phyloP scores from a whole-genome alignment of 1,140 invertebrate species.

The Thaumatotibia leucotreta region DNA sequence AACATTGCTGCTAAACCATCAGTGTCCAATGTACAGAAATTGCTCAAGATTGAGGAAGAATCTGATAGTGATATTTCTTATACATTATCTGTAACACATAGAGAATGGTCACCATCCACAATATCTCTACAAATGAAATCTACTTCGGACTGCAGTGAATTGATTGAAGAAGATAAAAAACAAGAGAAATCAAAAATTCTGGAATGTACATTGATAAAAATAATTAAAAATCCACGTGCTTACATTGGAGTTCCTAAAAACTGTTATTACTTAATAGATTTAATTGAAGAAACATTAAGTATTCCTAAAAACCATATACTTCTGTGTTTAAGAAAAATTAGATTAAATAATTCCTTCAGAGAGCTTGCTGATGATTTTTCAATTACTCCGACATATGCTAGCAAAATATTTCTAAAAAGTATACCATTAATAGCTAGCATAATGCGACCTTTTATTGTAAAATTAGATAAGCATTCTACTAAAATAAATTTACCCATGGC shows the following conservation, averaged over 20 bases:
- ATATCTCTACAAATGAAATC: slow-evolving; percentile 20
- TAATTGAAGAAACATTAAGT: slow-evolving; percentile 20
- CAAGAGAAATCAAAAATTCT: slow-evolving; percentile 17
- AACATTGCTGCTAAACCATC: slow-evolving; percentile 12
- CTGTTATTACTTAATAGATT: slow-evolving; percentile 26
- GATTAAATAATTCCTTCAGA: slow-evolving; percentile 6
- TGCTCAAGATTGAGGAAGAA: not conserved
- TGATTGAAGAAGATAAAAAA: slow-evolving; percentile 26
- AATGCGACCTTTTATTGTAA: not conserved
- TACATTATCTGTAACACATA: slow-evolving; percentile 19
- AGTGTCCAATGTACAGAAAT: slow-evolving; percentile 16
- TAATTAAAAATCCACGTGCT: slow-evolving; percentile 19
- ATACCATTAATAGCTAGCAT: not conserved
- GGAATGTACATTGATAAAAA: slow-evolving; percentile 23
- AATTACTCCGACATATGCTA: not conserved
- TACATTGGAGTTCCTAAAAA: slow-evolving; percentile 25
- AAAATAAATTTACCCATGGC: slow-evolving; percentile 1
- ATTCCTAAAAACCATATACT: slow-evolving; percentile 18
- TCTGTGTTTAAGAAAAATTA: slow-evolving; percentile 8
- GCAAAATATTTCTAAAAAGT: not conserved
- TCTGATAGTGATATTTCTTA: too few species aligned
- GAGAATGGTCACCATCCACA: slow-evolving; percentile 20
- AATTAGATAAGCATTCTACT: not conserved
- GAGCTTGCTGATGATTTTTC: slow-evolving; percentile 4
- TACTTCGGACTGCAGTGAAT: slow-evolving; percentile 26